These are phyloP conservation scores for Enchytraeus crypticus DNA, from an alignment of 2,888 invertebrate genomes.

Conservation along the genomic window DNA sequence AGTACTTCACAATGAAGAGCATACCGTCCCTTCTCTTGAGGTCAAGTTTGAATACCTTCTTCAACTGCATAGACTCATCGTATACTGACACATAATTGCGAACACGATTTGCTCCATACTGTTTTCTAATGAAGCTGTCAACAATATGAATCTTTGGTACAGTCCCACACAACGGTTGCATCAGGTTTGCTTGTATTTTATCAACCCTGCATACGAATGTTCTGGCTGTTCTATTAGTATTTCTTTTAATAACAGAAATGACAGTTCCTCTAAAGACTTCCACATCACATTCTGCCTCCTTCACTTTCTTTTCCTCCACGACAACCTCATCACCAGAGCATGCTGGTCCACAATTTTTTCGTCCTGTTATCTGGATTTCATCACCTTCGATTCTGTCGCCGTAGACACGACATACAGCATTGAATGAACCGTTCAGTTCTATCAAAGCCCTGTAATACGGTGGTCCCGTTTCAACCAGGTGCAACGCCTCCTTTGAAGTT, in stretches of 20 bases:
- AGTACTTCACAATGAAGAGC: slow-evolving; percentile 37
- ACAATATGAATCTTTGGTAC: slow-evolving; percentile 26
- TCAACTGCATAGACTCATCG: slow-evolving; percentile 29
- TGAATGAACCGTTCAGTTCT: neutral
- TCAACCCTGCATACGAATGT: slow-evolving; percentile 38
- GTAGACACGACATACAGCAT: neutral
- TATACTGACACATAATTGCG: slow-evolving; percentile 24
- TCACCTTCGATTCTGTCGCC: neutral
- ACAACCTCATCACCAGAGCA: slow-evolving; percentile 17
- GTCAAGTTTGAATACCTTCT: slow-evolving; percentile 32
- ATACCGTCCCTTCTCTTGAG: slow-evolving; percentile 25
- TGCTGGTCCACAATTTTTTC: slow-evolving; percentile 18
- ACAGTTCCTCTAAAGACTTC: slow-evolving; percentile 31
- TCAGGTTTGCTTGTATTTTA: slow-evolving; percentile 31
- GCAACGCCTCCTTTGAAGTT: neutral
- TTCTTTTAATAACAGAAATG: slow-evolving; percentile 34
- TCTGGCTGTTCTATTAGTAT: slow-evolving; percentile 29
- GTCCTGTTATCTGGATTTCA: slow-evolving; percentile 12
- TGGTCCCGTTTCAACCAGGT: neutral
- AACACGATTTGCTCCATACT: slow-evolving; percentile 38
- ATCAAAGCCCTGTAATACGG: neutral
- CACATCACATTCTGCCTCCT: neutral
- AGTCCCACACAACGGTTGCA: slow-evolving; percentile 36
- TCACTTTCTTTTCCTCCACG: neutral
- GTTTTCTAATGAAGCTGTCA: neutral